Evolutionary conservation across 2,888 invertebrate species (phyloP).

Genomic region (Chymomyza fuscimana): DNA sequence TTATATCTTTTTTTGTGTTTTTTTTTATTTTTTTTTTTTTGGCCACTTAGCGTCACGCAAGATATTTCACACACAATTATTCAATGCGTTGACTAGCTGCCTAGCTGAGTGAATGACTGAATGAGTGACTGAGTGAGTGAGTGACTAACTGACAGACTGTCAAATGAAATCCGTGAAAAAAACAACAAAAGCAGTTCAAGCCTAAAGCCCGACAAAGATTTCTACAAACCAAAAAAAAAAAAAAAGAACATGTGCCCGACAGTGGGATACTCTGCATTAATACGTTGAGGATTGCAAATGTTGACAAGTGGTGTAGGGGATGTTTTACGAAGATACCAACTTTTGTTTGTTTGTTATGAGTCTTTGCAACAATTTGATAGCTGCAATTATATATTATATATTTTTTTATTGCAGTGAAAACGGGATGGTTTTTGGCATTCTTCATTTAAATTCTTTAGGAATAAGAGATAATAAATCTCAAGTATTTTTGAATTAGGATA

Average conservation of each 20-base stretch:
- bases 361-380: no score
- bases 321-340: no score
- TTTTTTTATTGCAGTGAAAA: no score
- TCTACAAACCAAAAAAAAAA: slow-evolving; percentile 5
- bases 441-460: no score
- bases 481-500: no score
- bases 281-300: no score
- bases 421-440: no score
- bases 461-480: no score
- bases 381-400: no score
- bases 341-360: no score
- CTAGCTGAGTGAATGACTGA: slow-evolving; percentile 21
- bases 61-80: slow-evolving; percentile 60
- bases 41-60: slow-evolving; percentile 53
- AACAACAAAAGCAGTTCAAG: slow-evolving; percentile 32
- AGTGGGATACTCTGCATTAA: no score
- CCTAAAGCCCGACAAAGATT: background rate
- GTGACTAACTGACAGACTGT: slow-evolving; percentile 29
- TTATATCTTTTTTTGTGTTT: background rate
- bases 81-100: slow-evolving; percentile 17
- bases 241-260: background rate
- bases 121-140: slow-evolving; percentile 10
- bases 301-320: no score
- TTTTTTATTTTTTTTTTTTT: slow-evolving; percentile 44
- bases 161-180: slow-evolving; percentile 53